Evolutionary conservation across 2,797 vertebrate species (phyloP).

Genomic region (Taeniopygia guttata): DNA sequence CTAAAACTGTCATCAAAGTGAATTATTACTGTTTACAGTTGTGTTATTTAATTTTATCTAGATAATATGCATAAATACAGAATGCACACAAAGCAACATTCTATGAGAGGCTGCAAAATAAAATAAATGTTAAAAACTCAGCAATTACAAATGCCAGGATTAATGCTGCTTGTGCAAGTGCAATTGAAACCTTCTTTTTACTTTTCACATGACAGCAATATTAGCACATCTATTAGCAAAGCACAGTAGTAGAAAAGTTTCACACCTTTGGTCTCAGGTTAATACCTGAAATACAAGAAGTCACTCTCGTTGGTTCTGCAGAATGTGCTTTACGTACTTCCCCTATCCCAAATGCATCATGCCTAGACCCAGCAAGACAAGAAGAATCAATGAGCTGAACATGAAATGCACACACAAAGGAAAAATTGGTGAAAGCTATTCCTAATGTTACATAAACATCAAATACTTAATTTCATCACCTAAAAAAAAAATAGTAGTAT

Average conservation of each 20-base stretch:
- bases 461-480: not conserved
- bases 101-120: not conserved
- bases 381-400: not conserved
- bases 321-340: not conserved
- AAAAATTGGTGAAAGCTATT: not conserved
- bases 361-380: not conserved
- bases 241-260: not conserved
- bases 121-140: not conserved
- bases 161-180: not conserved
- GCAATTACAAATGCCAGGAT: not conserved
- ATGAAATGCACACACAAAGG: not conserved
- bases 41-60: constrained; percentile 35
- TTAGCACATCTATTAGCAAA: not conserved
- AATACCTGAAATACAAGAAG: not conserved
- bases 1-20: constrained; percentile 46
- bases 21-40: constrained; percentile 55
- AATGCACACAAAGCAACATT: not conserved
- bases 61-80: not conserved
- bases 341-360: not conserved
- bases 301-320: not conserved
- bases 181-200: not conserved
- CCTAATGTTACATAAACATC: not conserved
- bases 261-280: not conserved
- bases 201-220: not conserved
- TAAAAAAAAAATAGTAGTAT: not conserved